A percentile compares a stretch with the other conserved stretches of the same genome.
Conservation (phyloP, 2,113 vertebrate species). For the Toxotes chatareus region DNA sequence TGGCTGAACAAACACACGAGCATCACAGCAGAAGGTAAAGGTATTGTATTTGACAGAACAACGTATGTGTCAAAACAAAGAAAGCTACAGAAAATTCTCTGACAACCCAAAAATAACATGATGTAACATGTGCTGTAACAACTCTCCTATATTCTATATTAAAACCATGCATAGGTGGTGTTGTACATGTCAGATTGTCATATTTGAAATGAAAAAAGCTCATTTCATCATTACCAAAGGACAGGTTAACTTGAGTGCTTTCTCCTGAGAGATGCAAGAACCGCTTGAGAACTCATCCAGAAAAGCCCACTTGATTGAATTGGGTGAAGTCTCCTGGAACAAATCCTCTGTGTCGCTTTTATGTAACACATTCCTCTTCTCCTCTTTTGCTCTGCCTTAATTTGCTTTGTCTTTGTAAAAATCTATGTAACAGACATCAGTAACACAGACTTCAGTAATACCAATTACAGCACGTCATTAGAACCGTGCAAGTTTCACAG, state of each 20-base stretch:
- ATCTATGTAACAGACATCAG: conserved; percentile 37
- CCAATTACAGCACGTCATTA: conserved; percentile 20
- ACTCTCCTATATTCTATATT: neutral
- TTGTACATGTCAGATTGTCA: conserved; percentile 18
- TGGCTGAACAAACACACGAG: neutral
- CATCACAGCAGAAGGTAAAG: neutral
- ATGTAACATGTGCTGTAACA: neutral
- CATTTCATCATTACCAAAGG: conserved; percentile 61
- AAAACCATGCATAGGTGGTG: neutral
- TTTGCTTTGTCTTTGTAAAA: conserved; percentile 63
- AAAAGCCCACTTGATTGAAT: conserved; percentile 82
- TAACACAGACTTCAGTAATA: conserved; percentile 24
- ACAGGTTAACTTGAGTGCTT: conserved; percentile 71
- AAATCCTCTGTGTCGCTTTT: conserved; percentile 77
- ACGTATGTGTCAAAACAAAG: neutral
- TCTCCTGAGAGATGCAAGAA: conserved; percentile 62
- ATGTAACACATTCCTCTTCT: conserved; percentile 58
- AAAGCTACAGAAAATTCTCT: neutral
- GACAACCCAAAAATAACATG: neutral
- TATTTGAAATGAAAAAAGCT: conserved; percentile 15
- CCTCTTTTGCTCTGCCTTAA: conserved; percentile 43
- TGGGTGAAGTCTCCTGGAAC: conserved; percentile 78
- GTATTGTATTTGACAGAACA: neutral
- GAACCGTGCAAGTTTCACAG: conserved; percentile 3
- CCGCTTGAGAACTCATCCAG: conserved; percentile 77